phyloP scores from a whole-genome alignment of 1,140 invertebrate species.

The Pollicipes pollicipes region DNA sequence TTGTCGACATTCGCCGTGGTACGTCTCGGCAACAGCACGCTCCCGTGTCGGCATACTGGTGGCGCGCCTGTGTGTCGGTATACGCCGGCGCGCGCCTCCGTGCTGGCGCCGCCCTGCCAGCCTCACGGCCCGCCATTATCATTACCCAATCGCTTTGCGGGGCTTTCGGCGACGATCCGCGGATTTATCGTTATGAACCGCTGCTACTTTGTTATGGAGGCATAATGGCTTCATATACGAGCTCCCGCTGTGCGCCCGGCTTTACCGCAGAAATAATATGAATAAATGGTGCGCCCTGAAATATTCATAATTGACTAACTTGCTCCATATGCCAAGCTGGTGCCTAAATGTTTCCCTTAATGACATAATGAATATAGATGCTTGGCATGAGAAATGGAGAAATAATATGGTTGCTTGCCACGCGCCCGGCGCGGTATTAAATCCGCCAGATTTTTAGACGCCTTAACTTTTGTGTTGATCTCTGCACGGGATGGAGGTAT shows the following conservation, averaged over 20 bases:
- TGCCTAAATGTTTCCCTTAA: background rate
- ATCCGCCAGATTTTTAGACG: background rate
- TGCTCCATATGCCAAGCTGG: slow-evolving; percentile 73
- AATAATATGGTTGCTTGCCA: background rate
- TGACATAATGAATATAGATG: slow-evolving; percentile 1
- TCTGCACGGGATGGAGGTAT: background rate
- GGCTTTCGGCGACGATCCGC: background rate
- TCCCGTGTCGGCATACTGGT: too few relatives aligned
- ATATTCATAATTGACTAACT: slow-evolving; percentile 64
- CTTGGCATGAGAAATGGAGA: background rate
- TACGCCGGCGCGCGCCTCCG: background rate
- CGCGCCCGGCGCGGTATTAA: background rate
- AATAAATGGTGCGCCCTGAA: slow-evolving; percentile 9
- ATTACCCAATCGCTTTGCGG: background rate
- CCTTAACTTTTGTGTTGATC: background rate
- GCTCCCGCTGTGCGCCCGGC: slow-evolving; percentile 8
- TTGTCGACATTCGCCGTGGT: too few relatives aligned
- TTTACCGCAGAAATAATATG: slow-evolving; percentile 9
- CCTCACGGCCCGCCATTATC: background rate
- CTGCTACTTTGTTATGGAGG: slow-evolving; percentile 9
- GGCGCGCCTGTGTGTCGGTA: too few relatives aligned
- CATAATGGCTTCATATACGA: slow-evolving; percentile 9
- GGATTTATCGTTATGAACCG: slow-evolving; percentile 9
- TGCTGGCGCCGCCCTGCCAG: background rate
- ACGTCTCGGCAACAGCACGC: too few relatives aligned